Base-by-base conservation (phyloP, 2,113 vertebrate species). In the Trinectes maculatus region DNA sequence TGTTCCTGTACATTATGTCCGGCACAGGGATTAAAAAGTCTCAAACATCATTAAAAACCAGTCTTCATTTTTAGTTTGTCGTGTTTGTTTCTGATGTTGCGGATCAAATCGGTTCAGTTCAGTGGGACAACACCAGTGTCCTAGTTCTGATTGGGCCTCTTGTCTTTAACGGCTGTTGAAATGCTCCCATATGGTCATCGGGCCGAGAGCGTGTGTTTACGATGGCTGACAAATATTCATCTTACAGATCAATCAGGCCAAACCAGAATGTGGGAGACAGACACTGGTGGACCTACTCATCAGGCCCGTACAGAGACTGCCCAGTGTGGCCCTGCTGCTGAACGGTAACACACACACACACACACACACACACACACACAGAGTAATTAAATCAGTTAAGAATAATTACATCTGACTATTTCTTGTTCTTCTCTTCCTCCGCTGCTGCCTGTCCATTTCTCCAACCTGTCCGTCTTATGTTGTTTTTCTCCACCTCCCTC, bases 241-340 rank as follows among this genome's bases (percentile, higher is more conserved):
- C 36, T 12, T 37, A 0, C 77, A 94, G 97, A 99, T 99, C 89
- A 99, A 99, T 85, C 96, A 99, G 89, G 86, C 95, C 48, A 99
- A 98, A 76, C 96, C 96, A 7, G 96, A 99, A 78, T 99, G 98
- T 84, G 98, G 98, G 36, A 91, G 98, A 6, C 98, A 99, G 82
- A 96, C 94, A 3, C 91, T 99, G 1, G 96, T 93, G 66, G 97
- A 99, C 84, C 92, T 99, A 58, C 94, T 99, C 43, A 99, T 99
- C 56, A 94, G 98, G 72, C 98, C 98, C 18, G 98, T 99, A 7
- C 98, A 99, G 91, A 94, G 98, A 71, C 89, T 99, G 54, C 98
- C 98, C 2, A 99, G 98, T 59, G 94, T 99, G 54, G 96, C 92
- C 0, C 93, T 99, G 2, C 94, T 99, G 28, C 87, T 99, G 26